Conservation (phyloP, 2,888 invertebrate genomes). For the Pollenia angustigena region DNA sequence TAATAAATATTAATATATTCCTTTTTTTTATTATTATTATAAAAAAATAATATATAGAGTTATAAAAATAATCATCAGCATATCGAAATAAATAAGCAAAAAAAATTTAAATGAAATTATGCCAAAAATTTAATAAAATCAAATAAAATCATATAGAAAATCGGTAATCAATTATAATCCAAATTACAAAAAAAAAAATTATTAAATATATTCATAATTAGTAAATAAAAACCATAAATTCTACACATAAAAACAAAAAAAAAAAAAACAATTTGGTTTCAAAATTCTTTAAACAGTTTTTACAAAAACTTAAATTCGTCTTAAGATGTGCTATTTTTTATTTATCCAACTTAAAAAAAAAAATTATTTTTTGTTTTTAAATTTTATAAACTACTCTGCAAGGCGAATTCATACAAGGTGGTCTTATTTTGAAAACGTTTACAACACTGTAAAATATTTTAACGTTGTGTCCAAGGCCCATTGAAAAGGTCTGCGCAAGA, state of each 20-base stretch:
- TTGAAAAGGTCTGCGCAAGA: too few relatives aligned
- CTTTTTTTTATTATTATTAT: constrained; percentile 39
- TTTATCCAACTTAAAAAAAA: too few relatives aligned
- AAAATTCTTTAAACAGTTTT: too few relatives aligned
- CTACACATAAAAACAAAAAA: too few relatives aligned
- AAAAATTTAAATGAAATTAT: constrained; percentile 53
- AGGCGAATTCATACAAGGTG: too few relatives aligned
- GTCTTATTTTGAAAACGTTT: too few relatives aligned
- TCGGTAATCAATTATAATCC: constrained; percentile 31
- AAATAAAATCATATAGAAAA: constrained; percentile 66
- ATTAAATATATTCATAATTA: constrained; percentile 44
- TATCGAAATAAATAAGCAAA: constrained; percentile 34
- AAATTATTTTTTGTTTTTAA: too few relatives aligned
- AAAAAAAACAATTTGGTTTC: not conserved
- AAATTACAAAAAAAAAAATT: constrained; percentile 44
- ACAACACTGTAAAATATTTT: too few relatives aligned
- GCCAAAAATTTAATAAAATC: constrained; percentile 70
- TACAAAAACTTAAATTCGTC: too few relatives aligned
- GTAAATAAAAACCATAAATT: constrained; percentile 13
- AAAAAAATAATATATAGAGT: constrained; percentile 32
- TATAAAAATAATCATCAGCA: constrained; percentile 48
- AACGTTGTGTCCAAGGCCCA: too few relatives aligned
- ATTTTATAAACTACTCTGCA: not conserved
- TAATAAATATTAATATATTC: constrained; percentile 31
- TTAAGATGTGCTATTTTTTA: not conserved